Conservation (phyloP, 2,888 invertebrate genomes). For the Sturmia bella region DNA sequence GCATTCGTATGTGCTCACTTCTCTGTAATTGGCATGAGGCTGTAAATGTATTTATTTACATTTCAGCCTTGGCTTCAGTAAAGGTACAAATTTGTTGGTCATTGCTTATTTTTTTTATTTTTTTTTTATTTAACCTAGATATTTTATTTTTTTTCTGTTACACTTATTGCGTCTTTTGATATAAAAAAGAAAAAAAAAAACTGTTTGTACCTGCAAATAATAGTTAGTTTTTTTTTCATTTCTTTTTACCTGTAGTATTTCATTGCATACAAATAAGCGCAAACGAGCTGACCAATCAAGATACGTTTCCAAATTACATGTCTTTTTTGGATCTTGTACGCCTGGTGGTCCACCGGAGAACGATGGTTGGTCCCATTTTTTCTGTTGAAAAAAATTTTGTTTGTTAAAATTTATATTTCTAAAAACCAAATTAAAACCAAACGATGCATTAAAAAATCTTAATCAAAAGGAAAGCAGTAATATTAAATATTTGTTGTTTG, state of each 20-base stretch:
- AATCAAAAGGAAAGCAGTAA: not conserved
- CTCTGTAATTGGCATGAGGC: no score
- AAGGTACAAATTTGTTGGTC: no score
- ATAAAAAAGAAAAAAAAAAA: no score
- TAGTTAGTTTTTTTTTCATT: slow-evolving; percentile 1
- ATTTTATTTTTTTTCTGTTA: not conserved
- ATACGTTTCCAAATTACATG: slow-evolving; percentile 82
- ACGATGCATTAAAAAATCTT: slow-evolving; percentile 27
- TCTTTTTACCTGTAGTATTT: slow-evolving; percentile 80
- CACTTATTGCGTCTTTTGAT: slow-evolving; percentile 12
- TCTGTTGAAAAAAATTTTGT: slow-evolving; percentile 66
- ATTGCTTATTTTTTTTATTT: no score
- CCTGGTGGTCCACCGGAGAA: slow-evolving; percentile 78
- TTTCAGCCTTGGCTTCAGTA: no score
- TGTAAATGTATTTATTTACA: no score
- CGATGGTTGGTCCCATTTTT: slow-evolving; percentile 80
- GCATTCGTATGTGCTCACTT: not conserved
- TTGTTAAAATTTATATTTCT: slow-evolving; percentile 2
- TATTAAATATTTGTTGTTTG: no score
- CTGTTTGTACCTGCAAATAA: not conserved
- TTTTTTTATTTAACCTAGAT: slow-evolving; percentile 53
- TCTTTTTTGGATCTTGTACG: slow-evolving; percentile 81
- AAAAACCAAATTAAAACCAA: not conserved
- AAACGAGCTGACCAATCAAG: slow-evolving; percentile 81
- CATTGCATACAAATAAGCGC: slow-evolving; percentile 81